Evolutionary conservation across 2,888 invertebrate genomes (phyloP).

Genomic region (Amphipyra tragopoginis): DNA sequence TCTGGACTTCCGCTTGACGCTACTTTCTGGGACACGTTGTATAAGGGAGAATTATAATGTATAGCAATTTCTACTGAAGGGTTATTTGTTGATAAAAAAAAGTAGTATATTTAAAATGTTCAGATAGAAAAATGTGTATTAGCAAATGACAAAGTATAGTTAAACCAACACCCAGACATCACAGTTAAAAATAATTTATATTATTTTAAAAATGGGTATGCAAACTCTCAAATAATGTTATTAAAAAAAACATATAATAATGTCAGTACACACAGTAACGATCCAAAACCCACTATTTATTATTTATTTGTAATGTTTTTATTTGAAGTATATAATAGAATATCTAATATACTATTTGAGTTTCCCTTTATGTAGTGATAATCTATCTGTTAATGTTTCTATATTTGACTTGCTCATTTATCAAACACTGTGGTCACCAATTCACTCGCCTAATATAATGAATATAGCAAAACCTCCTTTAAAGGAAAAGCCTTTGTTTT

Average conservation of each 20-base stretch:
- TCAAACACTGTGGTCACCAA: slow-evolving; percentile 21
- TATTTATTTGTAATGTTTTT: slow-evolving; percentile 46
- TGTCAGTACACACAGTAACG: slow-evolving; percentile 47
- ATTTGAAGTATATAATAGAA: slow-evolving; percentile 23
- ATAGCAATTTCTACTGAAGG: too few relatives aligned
- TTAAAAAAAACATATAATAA: slow-evolving; percentile 47
- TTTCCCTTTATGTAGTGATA: not conserved
- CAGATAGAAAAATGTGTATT: slow-evolving; percentile 34
- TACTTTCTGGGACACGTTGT: too few relatives aligned
- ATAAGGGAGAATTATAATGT: too few relatives aligned
- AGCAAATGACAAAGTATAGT: slow-evolving; percentile 77
- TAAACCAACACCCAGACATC: slow-evolving; percentile 86
- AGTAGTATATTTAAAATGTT: not conserved
- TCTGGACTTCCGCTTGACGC: too few relatives aligned
- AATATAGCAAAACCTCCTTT: too few relatives aligned
- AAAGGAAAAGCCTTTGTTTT: too few relatives aligned
- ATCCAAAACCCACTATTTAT: slow-evolving; percentile 42
- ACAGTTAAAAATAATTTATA: slow-evolving; percentile 73
- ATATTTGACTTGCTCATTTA: not conserved
- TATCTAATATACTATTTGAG: not conserved
- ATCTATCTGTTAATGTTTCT: not conserved
- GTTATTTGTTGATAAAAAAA: too few relatives aligned
- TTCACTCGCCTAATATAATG: not conserved
- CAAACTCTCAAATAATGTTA: slow-evolving; percentile 61
- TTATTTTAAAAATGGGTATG: slow-evolving; percentile 58